A percentile compares a stretch with the other conserved stretches of the same genome.
Conservation (phyloP, 2,888 invertebrate genomes). For the Habroteleia sp. region DNA sequence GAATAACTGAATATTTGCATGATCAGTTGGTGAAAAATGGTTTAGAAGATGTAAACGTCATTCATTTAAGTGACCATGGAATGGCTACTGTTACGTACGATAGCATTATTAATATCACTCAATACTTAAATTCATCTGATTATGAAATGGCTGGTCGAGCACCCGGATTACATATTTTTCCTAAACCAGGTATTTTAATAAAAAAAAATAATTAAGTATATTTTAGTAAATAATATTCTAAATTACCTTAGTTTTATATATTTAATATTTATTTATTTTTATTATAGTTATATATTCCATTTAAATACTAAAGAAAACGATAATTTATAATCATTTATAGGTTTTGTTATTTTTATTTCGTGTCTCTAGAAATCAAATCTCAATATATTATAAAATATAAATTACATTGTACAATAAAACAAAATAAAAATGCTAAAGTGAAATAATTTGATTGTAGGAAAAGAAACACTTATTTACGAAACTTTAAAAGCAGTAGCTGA, state of each 20-base stretch:
- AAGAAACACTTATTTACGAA: slow-evolving; percentile 81
- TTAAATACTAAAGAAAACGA: no score
- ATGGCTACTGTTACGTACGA: slow-evolving; percentile 83
- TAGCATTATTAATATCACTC: slow-evolving; percentile 83
- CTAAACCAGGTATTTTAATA: slow-evolving; percentile 81
- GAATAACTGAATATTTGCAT: slow-evolving; percentile 83
- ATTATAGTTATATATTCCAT: no score
- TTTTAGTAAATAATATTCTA: no score
- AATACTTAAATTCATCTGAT: slow-evolving; percentile 81
- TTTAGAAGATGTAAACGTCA: slow-evolving; percentile 84
- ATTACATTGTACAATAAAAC: neutral
- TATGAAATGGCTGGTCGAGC: slow-evolving; percentile 82
- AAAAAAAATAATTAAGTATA: no score
- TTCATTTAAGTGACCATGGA: slow-evolving; percentile 89
- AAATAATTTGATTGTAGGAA: slow-evolving; percentile 76
- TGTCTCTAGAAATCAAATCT: no score
- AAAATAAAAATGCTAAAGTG: no score
- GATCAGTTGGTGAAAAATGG: slow-evolving; percentile 82
- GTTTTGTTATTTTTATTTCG: no score
- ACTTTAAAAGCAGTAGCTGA: slow-evolving; percentile 80
- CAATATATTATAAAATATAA: neutral
- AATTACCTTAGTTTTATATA: no score
- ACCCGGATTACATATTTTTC: slow-evolving; percentile 84
- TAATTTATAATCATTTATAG: no score
- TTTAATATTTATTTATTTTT: no score